Evolutionary conservation across 2,888 invertebrate species (phyloP), one percentile per base, ranked within the genome.

Genomic region (Hypolimnas misippus): DNA sequence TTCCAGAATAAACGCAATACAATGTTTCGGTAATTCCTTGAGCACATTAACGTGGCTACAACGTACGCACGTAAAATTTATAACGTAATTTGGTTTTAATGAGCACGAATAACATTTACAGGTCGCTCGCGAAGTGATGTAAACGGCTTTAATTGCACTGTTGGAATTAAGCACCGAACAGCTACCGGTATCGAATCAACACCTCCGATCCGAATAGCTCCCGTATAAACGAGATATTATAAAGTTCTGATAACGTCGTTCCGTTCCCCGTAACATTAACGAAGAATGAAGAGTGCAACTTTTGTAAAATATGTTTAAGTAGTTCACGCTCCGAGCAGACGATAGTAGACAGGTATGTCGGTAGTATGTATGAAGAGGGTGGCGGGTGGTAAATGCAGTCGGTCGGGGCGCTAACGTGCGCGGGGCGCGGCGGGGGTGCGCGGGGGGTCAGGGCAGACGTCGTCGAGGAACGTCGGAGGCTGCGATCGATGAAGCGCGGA

Each of bases 401-500:
- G 90, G 91, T 90, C 81, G 90, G 87, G 89, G 91, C 82, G 91
- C 87, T 91, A 91, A 91, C 91, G 87, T 76, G 85, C 67, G 83
- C 84, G 87, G 87, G 86, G 79, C 63, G 65, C 67, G 65, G 71
- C 65, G 74, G 70, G 72, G 1, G 12, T 4, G 65, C 25, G 66
- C 63, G 68, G 82, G 80, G 78, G 80, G 63, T 68, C 69, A 73
- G 73, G 68, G 82, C 82, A 85, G 89, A 87, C 88, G 91, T 88
- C 91, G 90, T 88, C 89, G 91, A 89, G 89, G 77, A 90, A 83
- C 86, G 85, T 83, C 84, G 89, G 91, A 91, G 83, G 89, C 89
- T 91, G 89, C 90, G 91, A 91, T 92, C 91, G 91, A 92, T 91
- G 91, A 83, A 89, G 90, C 90, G 91, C 88, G 88, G 89, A 89